Percentiles rank a stretch among this genome's conserved stretches.
phyloP scores from a whole-genome alignment of 92 coral and sea anemone genomes.

The Metridium senile region DNA sequence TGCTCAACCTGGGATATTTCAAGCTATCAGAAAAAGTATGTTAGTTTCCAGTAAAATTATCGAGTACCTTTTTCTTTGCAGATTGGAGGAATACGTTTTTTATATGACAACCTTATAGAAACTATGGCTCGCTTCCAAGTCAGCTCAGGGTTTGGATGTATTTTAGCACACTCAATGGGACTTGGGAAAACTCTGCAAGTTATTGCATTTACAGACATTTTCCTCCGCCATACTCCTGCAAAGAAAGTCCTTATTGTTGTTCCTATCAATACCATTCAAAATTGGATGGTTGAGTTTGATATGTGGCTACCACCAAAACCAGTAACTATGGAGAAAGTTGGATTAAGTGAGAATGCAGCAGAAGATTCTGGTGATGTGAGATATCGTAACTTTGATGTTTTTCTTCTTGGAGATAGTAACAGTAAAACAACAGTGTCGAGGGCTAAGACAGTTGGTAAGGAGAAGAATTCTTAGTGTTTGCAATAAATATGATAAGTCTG shows the following conservation, averaged over 20 bases:
- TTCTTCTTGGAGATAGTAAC: slow-evolving; percentile 65
- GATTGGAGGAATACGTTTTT: slow-evolving; percentile 96
- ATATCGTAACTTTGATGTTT: slow-evolving; percentile 78
- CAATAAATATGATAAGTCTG: background rate
- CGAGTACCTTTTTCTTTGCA: too few species aligned
- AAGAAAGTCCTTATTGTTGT: slow-evolving; percentile 87
- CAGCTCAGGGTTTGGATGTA: slow-evolving; percentile 94
- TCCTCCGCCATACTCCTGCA: slow-evolving; percentile 77
- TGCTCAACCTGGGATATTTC: too few species aligned
- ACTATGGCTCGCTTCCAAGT: slow-evolving; percentile 77
- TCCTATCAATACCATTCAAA: slow-evolving; percentile 94
- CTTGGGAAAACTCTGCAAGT: slow-evolving; percentile 95
- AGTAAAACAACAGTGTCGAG: slow-evolving; percentile 80
- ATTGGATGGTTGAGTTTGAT: slow-evolving; percentile 92
- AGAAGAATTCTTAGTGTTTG: slow-evolving; percentile 22
- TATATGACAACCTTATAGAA: slow-evolving; percentile 91
- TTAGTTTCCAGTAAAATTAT: too few species aligned
- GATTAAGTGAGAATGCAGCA: slow-evolving; percentile 28
- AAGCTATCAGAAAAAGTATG: too few species aligned
- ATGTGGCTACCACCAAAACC: slow-evolving; percentile 87
- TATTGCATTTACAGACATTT: slow-evolving; percentile 80
- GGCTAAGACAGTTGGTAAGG: slow-evolving; percentile 75
- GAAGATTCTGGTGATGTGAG: slow-evolving; percentile 38
- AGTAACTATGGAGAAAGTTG: slow-evolving; percentile 5
- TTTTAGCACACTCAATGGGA: slow-evolving; percentile 96